These are phyloP conservation scores for Paramormyrops kingsleyae DNA, from an alignment of 2,113 vertebrate species.

Conservation along the genomic window DNA sequence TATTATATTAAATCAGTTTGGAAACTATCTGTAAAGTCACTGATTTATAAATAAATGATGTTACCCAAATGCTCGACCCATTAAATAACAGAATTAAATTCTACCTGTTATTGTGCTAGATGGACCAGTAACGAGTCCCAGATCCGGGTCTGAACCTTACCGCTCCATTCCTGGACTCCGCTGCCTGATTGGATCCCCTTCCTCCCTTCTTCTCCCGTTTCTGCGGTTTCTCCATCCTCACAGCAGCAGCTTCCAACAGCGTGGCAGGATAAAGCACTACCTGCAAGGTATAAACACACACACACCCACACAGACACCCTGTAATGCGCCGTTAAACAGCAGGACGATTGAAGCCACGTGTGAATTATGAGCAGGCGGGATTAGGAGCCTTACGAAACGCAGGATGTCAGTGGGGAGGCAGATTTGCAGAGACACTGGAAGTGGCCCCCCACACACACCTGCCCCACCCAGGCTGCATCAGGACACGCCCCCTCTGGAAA, in stretches of 20 bases:
- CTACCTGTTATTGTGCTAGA: neutral
- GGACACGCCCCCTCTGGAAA: slow-evolving; percentile 47
- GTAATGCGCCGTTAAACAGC: neutral
- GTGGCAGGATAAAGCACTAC: neutral
- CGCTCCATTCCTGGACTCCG: slow-evolving; percentile 39
- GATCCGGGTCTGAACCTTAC: neutral
- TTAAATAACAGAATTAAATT: neutral
- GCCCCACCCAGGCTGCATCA: slow-evolving; percentile 45
- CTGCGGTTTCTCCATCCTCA: slow-evolving; percentile 46
- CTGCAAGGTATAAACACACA: neutral
- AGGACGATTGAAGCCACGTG: neutral
- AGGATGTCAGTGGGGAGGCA: slow-evolving; percentile 50
- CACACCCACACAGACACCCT: neutral
- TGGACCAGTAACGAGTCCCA: neutral
- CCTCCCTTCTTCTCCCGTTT: slow-evolving; percentile 34
- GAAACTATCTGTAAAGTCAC: neutral
- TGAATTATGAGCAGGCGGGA: neutral
- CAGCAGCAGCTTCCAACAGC: slow-evolving; percentile 36
- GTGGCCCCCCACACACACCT: slow-evolving; percentile 41
- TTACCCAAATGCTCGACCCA: neutral
- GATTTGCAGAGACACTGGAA: slow-evolving; percentile 37
- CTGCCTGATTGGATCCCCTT: slow-evolving; percentile 33
- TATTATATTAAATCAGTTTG: neutral
- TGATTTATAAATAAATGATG: neutral
- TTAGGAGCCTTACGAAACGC: slow-evolving; percentile 38